phyloP scores from a whole-genome alignment of 2,797 vertebrate species.

The Coendou prehensilis region DNA sequence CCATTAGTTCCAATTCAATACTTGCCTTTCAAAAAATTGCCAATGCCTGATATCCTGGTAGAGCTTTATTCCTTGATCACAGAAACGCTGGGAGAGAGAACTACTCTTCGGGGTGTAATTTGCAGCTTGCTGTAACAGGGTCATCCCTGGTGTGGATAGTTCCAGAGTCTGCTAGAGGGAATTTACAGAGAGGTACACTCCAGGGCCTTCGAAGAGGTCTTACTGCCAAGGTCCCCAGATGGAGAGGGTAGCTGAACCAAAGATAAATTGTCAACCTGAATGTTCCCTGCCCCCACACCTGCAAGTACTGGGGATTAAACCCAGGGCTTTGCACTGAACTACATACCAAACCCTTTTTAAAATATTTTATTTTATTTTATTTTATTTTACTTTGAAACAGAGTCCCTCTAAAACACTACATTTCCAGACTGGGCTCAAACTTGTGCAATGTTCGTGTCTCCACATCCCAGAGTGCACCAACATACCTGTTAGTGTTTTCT shows the following conservation, averaged over 20 bases:
- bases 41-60: background rate
- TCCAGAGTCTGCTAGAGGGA: background rate
- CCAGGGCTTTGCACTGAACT: background rate
- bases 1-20: background rate
- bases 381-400: background rate
- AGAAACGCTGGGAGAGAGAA: background rate
- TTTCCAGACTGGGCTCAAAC: background rate
- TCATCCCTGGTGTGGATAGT: background rate
- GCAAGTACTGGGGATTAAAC: background rate
- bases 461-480: background rate
- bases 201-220: background rate
- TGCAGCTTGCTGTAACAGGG: background rate
- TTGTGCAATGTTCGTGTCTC: background rate
- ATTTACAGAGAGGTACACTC: background rate
- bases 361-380: background rate
- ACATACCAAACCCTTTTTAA: background rate
- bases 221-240: background rate
- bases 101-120: background rate
- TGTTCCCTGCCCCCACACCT: background rate
- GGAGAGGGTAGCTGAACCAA: background rate
- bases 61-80: conserved; percentile 53
- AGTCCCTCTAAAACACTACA: background rate
- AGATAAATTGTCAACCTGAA: background rate
- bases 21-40: conserved; percentile 14
- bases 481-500: background rate